Evolutionary conservation across 2,797 vertebrate genomes (phyloP).

Genomic region (Sebastes vulpes): DNA sequence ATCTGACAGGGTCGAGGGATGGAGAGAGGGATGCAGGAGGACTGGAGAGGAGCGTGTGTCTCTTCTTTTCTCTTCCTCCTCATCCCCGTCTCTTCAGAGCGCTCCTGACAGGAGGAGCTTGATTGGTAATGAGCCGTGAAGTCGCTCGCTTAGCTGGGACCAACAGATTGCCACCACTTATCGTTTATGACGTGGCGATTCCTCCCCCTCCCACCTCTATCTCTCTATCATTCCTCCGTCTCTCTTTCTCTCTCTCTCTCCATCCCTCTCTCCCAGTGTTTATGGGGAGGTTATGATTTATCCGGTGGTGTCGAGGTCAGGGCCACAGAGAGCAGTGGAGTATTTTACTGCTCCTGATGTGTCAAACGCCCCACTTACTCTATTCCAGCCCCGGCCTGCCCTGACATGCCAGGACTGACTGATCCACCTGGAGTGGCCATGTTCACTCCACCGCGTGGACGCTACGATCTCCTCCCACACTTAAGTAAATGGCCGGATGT

Average conservation of each 20-base stretch:
- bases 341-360: slow-evolving; percentile 74
- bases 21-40: slow-evolving; percentile 41
- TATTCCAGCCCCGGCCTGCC: slow-evolving; percentile 21
- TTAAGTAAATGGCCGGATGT: slow-evolving; percentile 34
- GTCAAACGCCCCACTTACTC: slow-evolving; percentile 74
- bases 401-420: slow-evolving; percentile 55
- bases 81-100: slow-evolving; percentile 52
- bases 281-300: slow-evolving; percentile 77
- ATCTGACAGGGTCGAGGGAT: slow-evolving; percentile 67
- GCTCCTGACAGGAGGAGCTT: slow-evolving; percentile 77
- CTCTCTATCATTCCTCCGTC: slow-evolving; percentile 24
- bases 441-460: slow-evolving; percentile 8
- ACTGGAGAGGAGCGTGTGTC: slow-evolving; percentile 45
- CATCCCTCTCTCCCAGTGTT: slow-evolving; percentile 52
- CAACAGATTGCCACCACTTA: slow-evolving; percentile 81
- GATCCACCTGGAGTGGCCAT: slow-evolving; percentile 64
- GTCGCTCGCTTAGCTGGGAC: slow-evolving; percentile 74
- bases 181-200: slow-evolving; percentile 70
- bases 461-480: slow-evolving; percentile 14
- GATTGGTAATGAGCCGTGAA: slow-evolving; percentile 84
- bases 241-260: background rate
- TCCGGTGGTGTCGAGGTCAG: slow-evolving; percentile 69
- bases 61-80: slow-evolving; percentile 63
- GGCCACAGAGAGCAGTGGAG: slow-evolving; percentile 65
- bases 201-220: slow-evolving; percentile 16